Base-by-base conservation (phyloP, 2,797 vertebrate genomes). In the Dendrocincla tyrannina region DNA sequence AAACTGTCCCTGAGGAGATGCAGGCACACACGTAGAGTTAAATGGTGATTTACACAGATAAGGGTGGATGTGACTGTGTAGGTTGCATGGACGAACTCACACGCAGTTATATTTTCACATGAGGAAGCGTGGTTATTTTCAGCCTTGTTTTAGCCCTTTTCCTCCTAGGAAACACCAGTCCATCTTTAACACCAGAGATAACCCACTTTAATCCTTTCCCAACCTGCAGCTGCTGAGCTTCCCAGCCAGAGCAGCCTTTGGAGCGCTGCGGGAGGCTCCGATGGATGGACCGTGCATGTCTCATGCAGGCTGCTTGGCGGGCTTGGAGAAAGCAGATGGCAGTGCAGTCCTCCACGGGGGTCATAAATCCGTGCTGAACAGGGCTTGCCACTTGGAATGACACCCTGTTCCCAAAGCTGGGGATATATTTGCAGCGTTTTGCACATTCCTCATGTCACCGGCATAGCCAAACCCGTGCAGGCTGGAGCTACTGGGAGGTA, bases 311-410 rank as follows among this genome's bases (percentile, higher is more conserved):
- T 63, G 80, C 70, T 88, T 80, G 88, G 88, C 10, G 32, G 66
- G 79, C 53, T 84, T 53, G 69, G 79, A 78, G 93, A 15, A 46
- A 86, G 89, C 89, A 94, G 85, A 75, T 75, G 90, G 92, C 82
- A 32, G 41, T 11, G 73, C 28, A 5, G 88, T 85, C 73, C 59
- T 86, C 85, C 73, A 0, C 1, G 5, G 93, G 89, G 85, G 79
- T 79, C 24, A 0, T 84, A 89, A 95, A 90, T 91, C 89, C 35
- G 0, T 2, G 27, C 73, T 88, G 92, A 88, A 63, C 69, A 70
- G 92, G 66, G 39, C 52, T 86, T 81, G 76, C 58, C 69, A 42
- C 84, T 88, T 59, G 85, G 85, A 91, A 86, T 28, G 85, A 42
- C 68, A 62, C 39, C 35, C 73, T 46, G 82, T 59, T 91, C 79